These are phyloP conservation scores for Himalopsyche japonica DNA, from an alignment of 2,888 invertebrate species.

Conservation along the genomic window DNA sequence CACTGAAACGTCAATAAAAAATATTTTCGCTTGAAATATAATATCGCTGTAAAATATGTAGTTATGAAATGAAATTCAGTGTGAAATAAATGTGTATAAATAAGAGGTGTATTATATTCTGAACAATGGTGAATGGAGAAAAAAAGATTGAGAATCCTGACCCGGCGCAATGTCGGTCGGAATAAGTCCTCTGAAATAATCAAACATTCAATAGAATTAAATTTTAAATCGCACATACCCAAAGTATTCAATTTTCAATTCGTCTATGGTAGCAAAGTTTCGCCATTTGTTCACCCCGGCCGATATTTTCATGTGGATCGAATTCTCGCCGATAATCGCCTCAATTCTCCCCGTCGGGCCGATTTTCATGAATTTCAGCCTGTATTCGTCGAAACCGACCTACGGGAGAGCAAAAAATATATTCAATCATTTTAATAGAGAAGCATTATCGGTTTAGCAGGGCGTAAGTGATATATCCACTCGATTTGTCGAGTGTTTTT, in stretches of 20 bases:
- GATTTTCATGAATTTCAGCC: constrained; percentile 55
- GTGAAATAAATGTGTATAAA: no score
- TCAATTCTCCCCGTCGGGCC: constrained; percentile 51
- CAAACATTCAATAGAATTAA: no score
- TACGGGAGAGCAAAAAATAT: constrained; percentile 38
- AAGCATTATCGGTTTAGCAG: background rate
- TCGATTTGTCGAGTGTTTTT: background rate
- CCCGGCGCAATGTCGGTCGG: no score
- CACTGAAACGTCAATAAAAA: no score
- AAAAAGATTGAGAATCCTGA: no score
- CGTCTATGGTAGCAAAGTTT: constrained; percentile 55
- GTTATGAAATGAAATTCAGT: no score
- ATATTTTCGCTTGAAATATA: no score
- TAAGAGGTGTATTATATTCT: no score
- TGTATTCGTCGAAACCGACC: constrained; percentile 57
- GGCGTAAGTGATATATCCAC: background rate
- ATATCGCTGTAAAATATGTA: no score
- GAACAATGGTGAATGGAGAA: no score
- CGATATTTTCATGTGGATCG: constrained; percentile 50
- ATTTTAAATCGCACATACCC: constrained; percentile 46
- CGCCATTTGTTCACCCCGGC: constrained; percentile 54
- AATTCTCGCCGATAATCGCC: constrained; percentile 49
- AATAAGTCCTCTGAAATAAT: no score
- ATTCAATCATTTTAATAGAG: background rate
- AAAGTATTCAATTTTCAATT: constrained; percentile 49